Percentiles rank a stretch among this genome's conserved stretches.
phyloP scores from a whole-genome alignment of 2,888 invertebrate species.

The Ochropacha duplaris region DNA sequence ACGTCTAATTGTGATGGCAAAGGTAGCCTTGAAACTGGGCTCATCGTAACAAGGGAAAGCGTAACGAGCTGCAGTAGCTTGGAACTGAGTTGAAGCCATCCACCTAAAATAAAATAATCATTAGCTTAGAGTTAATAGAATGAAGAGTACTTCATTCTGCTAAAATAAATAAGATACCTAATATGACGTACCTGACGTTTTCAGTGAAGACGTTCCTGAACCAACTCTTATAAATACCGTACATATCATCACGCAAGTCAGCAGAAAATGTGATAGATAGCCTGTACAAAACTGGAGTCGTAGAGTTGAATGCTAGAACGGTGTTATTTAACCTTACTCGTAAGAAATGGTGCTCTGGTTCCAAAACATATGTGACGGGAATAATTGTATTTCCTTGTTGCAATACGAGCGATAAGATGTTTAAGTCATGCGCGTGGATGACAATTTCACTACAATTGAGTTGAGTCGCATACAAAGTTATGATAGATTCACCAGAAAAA shows the following conservation, averaged over 20 bases:
- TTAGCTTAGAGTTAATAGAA: conserved; percentile 3
- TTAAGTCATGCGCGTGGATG: conserved; percentile 56
- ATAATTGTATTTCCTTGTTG: conserved; percentile 46
- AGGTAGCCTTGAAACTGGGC: conserved; percentile 91
- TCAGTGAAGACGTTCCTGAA: conserved; percentile 45
- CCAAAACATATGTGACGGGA: conserved; percentile 17
- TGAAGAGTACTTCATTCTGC: neutral
- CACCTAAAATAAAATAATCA: conserved; percentile 59
- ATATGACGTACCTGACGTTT: neutral
- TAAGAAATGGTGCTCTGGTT: conserved; percentile 51
- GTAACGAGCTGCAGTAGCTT: conserved; percentile 85
- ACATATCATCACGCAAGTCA: conserved; percentile 64
- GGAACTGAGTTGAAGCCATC: conserved; percentile 87
- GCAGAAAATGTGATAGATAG: conserved; percentile 53
- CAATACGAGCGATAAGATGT: conserved; percentile 56
- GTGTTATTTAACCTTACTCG: conserved; percentile 29
- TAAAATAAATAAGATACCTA: neutral
- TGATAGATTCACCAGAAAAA: conserved; percentile 64
- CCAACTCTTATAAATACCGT: conserved; percentile 72
- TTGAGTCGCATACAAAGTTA: conserved; percentile 54
- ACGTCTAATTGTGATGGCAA: conserved; percentile 85
- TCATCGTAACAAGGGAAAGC: conserved; percentile 93
- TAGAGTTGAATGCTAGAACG: neutral
- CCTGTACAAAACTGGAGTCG: conserved; percentile 36
- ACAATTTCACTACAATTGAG: conserved; percentile 54